Conservation (phyloP, 92 coral and sea anemone species). For the Umimayanthus kanabou region DNA sequence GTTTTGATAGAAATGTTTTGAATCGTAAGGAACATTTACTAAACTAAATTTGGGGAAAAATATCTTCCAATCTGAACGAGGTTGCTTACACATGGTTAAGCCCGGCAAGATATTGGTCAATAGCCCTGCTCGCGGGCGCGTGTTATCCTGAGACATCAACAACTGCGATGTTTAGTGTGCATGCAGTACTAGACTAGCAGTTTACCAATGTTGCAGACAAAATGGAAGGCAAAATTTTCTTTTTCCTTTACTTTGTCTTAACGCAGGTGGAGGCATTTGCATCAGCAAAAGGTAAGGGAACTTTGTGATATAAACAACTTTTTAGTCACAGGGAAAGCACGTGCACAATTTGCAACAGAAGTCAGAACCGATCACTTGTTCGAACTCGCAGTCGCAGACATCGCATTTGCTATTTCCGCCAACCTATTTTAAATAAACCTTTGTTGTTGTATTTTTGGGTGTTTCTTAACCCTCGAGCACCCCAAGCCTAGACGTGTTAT, state of each 20-base stretch:
- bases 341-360: neutral
- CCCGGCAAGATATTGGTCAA: neutral
- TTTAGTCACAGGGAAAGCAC: neutral
- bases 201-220: neutral
- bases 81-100: neutral
- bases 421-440: neutral
- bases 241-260: neutral
- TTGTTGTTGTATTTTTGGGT: neutral
- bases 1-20: neutral
- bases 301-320: neutral
- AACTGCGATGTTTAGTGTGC: neutral
- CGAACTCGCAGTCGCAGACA: neutral
- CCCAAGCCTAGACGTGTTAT: neutral
- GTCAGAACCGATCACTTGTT: neutral
- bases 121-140: slow-evolving; percentile 9
- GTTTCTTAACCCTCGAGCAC: too few relatives aligned
- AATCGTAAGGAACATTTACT: neutral
- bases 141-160: neutral
- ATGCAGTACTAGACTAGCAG: neutral
- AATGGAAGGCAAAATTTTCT: neutral
- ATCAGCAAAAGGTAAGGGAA: neutral
- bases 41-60: slow-evolving; percentile 14
- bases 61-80: neutral
- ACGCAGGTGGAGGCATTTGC: neutral
- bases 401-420: neutral